Evolutionary conservation across 2,797 vertebrate species (phyloP).

Genomic region (Champsocephalus gunnari): DNA sequence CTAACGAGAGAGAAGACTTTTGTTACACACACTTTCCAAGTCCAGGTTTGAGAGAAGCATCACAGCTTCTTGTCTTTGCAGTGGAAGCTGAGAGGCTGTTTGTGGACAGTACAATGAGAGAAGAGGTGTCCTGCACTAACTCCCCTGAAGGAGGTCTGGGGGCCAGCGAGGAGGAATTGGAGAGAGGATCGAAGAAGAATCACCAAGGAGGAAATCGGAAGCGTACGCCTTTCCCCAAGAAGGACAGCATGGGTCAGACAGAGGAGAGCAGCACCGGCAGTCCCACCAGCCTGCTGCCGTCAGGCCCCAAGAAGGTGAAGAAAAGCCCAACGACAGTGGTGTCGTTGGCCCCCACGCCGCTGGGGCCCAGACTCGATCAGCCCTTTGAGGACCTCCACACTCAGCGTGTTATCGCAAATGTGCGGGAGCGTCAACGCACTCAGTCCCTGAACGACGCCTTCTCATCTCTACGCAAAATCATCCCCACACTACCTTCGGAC

Average conservation of each 20-base stretch:
- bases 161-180: slow-evolving; percentile 87
- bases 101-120: slow-evolving; percentile 83
- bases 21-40: slow-evolving; percentile 5
- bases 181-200: slow-evolving; percentile 81
- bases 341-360: slow-evolving; percentile 72
- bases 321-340: slow-evolving; percentile 80
- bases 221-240: slow-evolving; percentile 76
- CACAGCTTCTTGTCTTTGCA: slow-evolving; percentile 61
- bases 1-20: slow-evolving; percentile 47
- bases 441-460: slow-evolving; percentile 92
- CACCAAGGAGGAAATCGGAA: slow-evolving; percentile 80
- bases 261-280: slow-evolving; percentile 80
- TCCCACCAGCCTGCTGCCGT: slow-evolving; percentile 77
- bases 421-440: slow-evolving; percentile 89
- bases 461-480: slow-evolving; percentile 90
- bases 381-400: slow-evolving; percentile 88
- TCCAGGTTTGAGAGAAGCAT: slow-evolving; percentile 43
- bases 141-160: slow-evolving; percentile 87
- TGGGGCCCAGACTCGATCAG: slow-evolving; percentile 76
- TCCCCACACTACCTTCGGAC: slow-evolving; percentile 91
- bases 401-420: slow-evolving; percentile 89
- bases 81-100: slow-evolving; percentile 47
- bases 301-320: slow-evolving; percentile 82
- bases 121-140: slow-evolving; percentile 86
- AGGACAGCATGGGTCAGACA: slow-evolving; percentile 65